A percentile compares a stretch with the other conserved stretches of the same genome.
Conservation (phyloP, 2,888 invertebrate genomes). For the Syrista parreyssii region DNA sequence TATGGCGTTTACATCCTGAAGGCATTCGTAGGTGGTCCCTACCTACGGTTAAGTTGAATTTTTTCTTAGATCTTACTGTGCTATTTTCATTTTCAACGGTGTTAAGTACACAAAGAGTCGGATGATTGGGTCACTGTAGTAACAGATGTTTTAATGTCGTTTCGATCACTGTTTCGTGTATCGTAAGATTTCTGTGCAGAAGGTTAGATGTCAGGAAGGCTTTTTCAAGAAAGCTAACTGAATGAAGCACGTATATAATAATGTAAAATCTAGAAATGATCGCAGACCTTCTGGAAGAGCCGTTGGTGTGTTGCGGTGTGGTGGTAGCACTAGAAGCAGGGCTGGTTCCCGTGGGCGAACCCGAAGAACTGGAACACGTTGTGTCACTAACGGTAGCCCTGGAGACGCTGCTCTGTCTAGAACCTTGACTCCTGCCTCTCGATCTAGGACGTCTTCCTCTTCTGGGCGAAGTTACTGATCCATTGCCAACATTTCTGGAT, state of each 20-base stretch:
- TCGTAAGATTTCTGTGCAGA: neutral
- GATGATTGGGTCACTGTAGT: neutral
- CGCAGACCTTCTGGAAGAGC: neutral
- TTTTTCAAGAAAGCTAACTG: neutral
- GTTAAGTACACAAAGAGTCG: neutral
- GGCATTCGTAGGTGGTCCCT: neutral
- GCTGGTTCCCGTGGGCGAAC: slow-evolving; percentile 41
- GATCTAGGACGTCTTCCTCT: slow-evolving; percentile 28
- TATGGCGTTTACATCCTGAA: neutral
- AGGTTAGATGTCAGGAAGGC: neutral
- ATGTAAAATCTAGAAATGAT: neutral
- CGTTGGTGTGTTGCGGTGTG: neutral
- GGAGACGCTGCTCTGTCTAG: slow-evolving; percentile 40
- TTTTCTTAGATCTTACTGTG: neutral
- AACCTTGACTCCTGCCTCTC: slow-evolving; percentile 21
- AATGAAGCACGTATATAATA: neutral
- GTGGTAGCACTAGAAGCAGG: slow-evolving; percentile 44
- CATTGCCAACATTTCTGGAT: slow-evolving; percentile 21
- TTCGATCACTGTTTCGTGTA: neutral
- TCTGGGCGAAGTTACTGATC: slow-evolving; percentile 25
- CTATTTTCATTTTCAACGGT: neutral
- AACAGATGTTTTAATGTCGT: neutral
- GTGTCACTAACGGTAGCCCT: slow-evolving; percentile 39
- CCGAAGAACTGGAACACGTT: slow-evolving; percentile 43
- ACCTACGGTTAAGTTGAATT: neutral